Evolutionary conservation across 2,797 vertebrate genomes (phyloP), one percentile per base, ranked within the genome.

Genomic region (Remorina albescens): DNA sequence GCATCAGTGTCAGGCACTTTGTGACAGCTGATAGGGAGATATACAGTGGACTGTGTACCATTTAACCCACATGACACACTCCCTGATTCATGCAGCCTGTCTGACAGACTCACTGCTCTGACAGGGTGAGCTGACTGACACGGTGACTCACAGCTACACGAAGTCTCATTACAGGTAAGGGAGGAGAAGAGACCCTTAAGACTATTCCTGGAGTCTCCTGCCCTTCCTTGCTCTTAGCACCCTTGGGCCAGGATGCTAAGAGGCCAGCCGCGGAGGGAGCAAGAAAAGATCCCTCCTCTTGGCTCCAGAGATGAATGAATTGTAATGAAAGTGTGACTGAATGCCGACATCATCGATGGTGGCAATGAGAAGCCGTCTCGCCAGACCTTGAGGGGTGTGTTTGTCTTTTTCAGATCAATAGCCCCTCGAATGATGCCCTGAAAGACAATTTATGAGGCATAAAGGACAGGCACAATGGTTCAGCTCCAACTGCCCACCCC

Each of bases 401-500:
- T 91, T 92, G 90, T 92, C 88, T 91, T 89, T 90, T 85, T 83
- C 78, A 90, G 89, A 93, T 94, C 94, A 89, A 93, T 94, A 93
- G 63, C 66, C 67, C 64, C 69, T 70, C 81, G 73, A 68, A 76
- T 71, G 81, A 90, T 71, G 86, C 81, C 81, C 83, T 78, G 80
- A 90, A 91, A 92, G 89, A 82, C 80, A 74, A 87, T 89, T 92
- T 87, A 91, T 92, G 90, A 93, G 82, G 83, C 88, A 87, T 89
- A 90, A 92, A 92, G 90, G 90, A 92, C 87, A 71, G 51, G 73
- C 65, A 53, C 55, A 51, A 61, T 80, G 77, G 70, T 77, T 84
- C 73, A 51, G 54, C 59, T 84, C 74, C 68, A 80, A 39, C 25
- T 59, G 51, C 42, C 67, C 76, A 64, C 53, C 34, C 54, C 32